A percentile compares a stretch with the other conserved stretches of the same genome.
Evolutionary conservation across 2,797 vertebrate genomes (phyloP).

Genomic region (Crocodylus rhombifer): DNA sequence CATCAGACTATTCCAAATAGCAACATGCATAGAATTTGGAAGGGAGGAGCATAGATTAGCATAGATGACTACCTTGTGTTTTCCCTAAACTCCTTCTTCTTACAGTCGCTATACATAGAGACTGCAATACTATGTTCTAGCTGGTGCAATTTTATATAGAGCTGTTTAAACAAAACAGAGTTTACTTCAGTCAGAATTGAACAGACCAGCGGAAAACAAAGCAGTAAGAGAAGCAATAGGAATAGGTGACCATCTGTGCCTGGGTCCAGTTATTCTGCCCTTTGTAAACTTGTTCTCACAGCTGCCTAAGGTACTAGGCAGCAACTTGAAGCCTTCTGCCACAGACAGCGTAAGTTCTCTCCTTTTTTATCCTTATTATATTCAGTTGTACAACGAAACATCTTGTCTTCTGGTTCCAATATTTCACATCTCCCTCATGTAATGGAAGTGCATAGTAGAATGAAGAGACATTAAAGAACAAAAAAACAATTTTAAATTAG

Average conservation of each 20-base stretch:
- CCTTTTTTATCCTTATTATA: accelerated
- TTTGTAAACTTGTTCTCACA: too few relatives aligned
- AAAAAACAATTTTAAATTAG: background rate
- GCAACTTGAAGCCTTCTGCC: background rate
- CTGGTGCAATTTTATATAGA: background rate
- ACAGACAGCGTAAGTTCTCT: background rate
- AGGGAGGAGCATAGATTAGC: too few relatives aligned
- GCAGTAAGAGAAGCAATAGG: background rate
- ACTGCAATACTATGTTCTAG: background rate
- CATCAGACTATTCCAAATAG: too few relatives aligned
- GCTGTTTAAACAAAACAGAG: too few relatives aligned
- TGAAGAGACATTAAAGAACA: background rate
- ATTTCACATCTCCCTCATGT: too few relatives aligned
- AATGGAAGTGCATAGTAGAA: background rate
- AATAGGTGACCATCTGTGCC: background rate
- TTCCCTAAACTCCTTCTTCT: too few relatives aligned
- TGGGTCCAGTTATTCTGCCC: background rate
- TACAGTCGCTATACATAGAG: too few relatives aligned
- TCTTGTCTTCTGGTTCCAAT: background rate
- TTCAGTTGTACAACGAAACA: background rate
- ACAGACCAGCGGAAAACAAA: background rate
- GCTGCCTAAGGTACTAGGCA: too few relatives aligned
- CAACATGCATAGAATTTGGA: too few relatives aligned
- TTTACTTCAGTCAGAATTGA: background rate
- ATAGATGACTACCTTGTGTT: too few relatives aligned